Base-by-base conservation (phyloP, 2,888 invertebrate species). In the Diachrysia chrysitis region DNA sequence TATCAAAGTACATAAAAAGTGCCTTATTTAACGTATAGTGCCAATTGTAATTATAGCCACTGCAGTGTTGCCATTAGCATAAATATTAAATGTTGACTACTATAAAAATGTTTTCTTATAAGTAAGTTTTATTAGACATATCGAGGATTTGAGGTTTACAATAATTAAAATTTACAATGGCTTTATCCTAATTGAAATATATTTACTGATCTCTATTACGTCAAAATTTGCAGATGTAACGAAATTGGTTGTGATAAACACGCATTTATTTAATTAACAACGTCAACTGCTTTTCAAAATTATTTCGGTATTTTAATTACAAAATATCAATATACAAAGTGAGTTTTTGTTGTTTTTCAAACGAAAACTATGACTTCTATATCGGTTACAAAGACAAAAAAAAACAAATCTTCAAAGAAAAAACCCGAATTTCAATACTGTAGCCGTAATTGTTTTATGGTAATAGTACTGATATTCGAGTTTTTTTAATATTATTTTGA, bases 61-160 rank as follows among this genome's bases (percentile, higher is more conserved):
- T 55, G 55, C 62, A 71, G 53, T 71, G 73, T 83, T 84, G 85
- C 83, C 83, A 79, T 71, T 84, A 78, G 69, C 29, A 51, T 77
- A 69, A 75, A 77, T 73, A 58, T 75, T 60, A 58, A 75, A 71
- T 61, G 75, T 78, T 79, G 66, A 68, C 56, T 75, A 70, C 63
- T 63, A 17, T 55, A 59, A 76, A 61, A 69, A 53, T 35, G 7
- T 4, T 54, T n/a, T 10, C 23, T 23, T 29, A 6, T 25, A 58
- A 42, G 23, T 29, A 16, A 51, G 48, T 51, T 51, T 51, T 51
- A 51, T 10, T 51, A 42, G 42, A n/a, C 5, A 42, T 19, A 48
- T 7, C 2, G 48, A 19, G 0, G 4, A 2, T 37, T 37, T 37
- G 14, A 37, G 7, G 32, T 32, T 32, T 32, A 10, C 32, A 32